Conservation (phyloP, 2,888 invertebrate genomes). For the Brenthis hecate region DNA sequence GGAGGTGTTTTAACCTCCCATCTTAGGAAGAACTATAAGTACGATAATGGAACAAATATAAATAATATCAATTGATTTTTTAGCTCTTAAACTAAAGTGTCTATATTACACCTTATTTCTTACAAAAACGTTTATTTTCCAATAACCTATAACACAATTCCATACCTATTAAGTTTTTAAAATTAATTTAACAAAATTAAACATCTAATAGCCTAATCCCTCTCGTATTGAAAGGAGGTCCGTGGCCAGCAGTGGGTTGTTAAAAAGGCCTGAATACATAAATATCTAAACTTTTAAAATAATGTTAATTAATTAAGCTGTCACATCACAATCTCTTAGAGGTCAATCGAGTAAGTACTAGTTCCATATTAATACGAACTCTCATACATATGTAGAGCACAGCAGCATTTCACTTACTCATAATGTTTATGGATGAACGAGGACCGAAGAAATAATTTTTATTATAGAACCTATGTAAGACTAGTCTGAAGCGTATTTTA, state of each 20-base stretch:
- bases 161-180: neutral
- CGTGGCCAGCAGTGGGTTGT: no score
- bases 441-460: constrained; percentile 11
- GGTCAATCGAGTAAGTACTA: constrained; percentile 11
- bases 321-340: constrained; percentile 3
- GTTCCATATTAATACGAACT: constrained; percentile 27
- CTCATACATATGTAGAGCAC: constrained; percentile 33
- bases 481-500: neutral
- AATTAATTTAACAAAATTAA: no score
- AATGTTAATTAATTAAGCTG: neutral
- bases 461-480: constrained; percentile 4
- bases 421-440: constrained; percentile 29
- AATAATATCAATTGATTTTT: no score
- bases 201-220: neutral
- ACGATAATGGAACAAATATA: no score
- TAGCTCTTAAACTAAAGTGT: no score
- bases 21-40: neutral
- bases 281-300: neutral
- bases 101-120: no score
- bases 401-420: constrained; percentile 3
- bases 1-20: no score
- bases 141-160: no score
- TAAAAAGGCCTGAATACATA: no score
- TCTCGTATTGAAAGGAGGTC: no score
- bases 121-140: no score